These are phyloP conservation scores for Lingula anatina DNA, from an alignment of 2,888 invertebrate genomes.

Conservation along the genomic window DNA sequence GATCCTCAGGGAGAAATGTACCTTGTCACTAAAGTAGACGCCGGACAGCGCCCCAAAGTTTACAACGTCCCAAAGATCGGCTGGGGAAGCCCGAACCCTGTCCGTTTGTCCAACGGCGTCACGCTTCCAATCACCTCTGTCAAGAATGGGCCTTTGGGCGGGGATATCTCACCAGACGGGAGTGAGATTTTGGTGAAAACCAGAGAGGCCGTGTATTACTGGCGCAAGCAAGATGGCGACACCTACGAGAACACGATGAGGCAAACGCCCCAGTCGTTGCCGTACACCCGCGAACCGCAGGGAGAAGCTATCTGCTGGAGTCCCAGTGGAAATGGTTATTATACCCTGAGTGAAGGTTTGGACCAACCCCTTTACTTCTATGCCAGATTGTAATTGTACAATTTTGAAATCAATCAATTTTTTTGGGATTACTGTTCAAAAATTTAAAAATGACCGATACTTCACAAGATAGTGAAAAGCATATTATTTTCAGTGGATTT, in stretches of 20 bases:
- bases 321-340: constrained; percentile 6
- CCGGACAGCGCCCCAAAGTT: constrained; percentile 7
- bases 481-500: no score
- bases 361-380: not conserved
- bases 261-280: not conserved
- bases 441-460: no score
- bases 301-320: constrained; percentile 10
- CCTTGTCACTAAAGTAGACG: constrained; percentile 14
- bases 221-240: constrained; percentile 5
- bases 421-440: no score
- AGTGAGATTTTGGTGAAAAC: constrained; percentile 10
- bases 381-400: no score
- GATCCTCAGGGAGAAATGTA: constrained; percentile 16
- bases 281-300: not conserved
- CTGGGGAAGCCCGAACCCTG: not conserved
- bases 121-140: not conserved
- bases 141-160: constrained; percentile 10
- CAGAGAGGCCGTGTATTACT: constrained; percentile 9
- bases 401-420: no score
- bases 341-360: constrained; percentile 8
- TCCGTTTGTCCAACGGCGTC: not conserved
- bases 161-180: constrained; percentile 12
- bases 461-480: no score
- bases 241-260: not conserved
- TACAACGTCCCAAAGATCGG: not conserved